A percentile compares a stretch with the other conserved stretches of the same genome.
Evolutionary conservation across 2,113 vertebrate genomes (phyloP).

Genomic region (Erythrolamprus reginae): DNA sequence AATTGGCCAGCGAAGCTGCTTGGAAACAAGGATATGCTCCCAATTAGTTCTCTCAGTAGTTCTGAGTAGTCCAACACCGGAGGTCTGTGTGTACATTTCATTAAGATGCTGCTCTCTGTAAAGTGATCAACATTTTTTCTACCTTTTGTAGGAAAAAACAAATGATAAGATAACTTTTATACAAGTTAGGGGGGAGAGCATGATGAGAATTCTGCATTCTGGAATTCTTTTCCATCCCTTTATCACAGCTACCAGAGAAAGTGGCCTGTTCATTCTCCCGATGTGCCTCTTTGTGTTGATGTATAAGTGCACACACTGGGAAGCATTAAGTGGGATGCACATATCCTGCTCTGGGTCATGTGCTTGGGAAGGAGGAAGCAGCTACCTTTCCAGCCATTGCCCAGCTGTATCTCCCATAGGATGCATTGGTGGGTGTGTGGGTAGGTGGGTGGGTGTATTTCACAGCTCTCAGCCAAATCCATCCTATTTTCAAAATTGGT

Average conservation of each 20-base stretch:
- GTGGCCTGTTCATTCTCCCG: neutral
- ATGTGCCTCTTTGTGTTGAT: neutral
- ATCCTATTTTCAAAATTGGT: neutral
- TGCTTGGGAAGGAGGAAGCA: neutral
- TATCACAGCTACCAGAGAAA: neutral
- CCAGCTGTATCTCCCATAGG: neutral
- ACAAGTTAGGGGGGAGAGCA: neutral
- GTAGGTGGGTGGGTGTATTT: neutral
- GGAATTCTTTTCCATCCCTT: neutral
- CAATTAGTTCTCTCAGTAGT: neutral
- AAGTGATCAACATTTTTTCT: neutral
- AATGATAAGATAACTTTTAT: neutral
- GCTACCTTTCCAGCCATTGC: neutral
- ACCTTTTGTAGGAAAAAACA: neutral
- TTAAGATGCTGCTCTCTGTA: neutral
- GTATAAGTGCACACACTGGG: neutral
- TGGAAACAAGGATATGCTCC: neutral
- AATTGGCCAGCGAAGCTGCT: neutral
- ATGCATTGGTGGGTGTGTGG: neutral
- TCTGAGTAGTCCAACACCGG: neutral
- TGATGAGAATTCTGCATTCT: neutral
- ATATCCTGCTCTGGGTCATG: neutral
- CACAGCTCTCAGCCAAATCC: neutral
- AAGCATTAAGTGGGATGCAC: neutral
- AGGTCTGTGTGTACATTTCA: neutral